These are phyloP conservation scores for Pemphigus obesinymphae DNA, from an alignment of 1,140 invertebrate species.

Conservation along the genomic window DNA sequence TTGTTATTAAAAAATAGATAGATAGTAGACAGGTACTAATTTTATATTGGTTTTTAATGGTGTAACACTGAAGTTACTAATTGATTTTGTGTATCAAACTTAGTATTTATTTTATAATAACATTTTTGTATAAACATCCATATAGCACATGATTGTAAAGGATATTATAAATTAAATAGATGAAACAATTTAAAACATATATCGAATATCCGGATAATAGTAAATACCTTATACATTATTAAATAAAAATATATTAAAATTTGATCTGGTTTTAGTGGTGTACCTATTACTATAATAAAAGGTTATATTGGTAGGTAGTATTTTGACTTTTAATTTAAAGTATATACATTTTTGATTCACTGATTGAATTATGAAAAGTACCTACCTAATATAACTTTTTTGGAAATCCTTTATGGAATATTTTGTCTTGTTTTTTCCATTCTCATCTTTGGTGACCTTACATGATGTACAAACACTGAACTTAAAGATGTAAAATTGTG, in stretches of 20 bases:
- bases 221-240: not conserved
- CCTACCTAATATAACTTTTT: not conserved
- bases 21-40: no score
- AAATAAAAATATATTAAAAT: not conserved
- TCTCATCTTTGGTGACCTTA: not conserved
- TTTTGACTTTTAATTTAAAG: not conserved
- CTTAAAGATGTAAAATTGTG: not conserved
- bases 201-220: not conserved
- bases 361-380: not conserved
- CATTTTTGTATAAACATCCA: not conserved
- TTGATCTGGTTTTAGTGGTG: not conserved
- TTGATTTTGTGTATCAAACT: not conserved
- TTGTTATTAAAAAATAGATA: no score
- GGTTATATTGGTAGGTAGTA: not conserved
- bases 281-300: not conserved
- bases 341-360: not conserved
- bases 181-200: no score
- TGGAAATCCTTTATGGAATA: not conserved
- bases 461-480: not conserved
- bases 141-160: not conserved
- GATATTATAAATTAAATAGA: not conserved
- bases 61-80: not conserved
- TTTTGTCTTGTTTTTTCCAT: not conserved
- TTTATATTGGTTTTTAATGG: no score
- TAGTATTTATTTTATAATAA: not conserved